Conservation (phyloP, 2,113 vertebrate genomes). For the Stegostoma tigrinum region DNA sequence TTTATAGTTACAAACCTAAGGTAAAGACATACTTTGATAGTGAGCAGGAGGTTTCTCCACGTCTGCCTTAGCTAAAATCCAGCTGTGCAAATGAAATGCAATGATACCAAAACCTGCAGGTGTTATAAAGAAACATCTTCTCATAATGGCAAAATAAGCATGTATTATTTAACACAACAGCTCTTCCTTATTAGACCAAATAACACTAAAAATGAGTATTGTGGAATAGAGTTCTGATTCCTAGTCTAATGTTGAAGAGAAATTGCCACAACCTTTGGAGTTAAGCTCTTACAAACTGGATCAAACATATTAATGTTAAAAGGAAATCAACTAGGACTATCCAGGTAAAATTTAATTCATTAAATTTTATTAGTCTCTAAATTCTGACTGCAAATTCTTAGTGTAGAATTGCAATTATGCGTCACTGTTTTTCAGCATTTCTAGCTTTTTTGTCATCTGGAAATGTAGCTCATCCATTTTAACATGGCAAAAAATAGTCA, state of each 20-base stretch:
- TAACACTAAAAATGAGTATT: background rate
- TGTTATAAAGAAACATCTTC: background rate
- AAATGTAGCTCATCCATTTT: background rate
- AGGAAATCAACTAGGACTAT: background rate
- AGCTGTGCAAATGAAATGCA: background rate
- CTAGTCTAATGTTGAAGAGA: background rate
- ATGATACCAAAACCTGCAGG: background rate
- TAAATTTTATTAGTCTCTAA: background rate
- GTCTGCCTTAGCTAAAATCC: background rate
- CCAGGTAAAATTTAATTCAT: background rate
- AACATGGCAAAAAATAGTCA: background rate
- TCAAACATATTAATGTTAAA: background rate
- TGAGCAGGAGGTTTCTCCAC: background rate
- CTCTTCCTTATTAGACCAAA: background rate
- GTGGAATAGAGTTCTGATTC: background rate
- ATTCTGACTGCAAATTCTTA: background rate
- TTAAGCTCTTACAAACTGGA: background rate
- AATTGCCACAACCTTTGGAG: background rate
- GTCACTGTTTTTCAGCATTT: background rate
- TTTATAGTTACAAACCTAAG: background rate
- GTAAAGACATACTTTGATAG: background rate
- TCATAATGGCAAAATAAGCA: background rate
- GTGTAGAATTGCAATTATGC: background rate
- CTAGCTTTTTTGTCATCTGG: background rate
- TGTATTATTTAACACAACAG: background rate